Base-by-base conservation (phyloP, 2,888 invertebrate species). In the Dynastes maya region DNA sequence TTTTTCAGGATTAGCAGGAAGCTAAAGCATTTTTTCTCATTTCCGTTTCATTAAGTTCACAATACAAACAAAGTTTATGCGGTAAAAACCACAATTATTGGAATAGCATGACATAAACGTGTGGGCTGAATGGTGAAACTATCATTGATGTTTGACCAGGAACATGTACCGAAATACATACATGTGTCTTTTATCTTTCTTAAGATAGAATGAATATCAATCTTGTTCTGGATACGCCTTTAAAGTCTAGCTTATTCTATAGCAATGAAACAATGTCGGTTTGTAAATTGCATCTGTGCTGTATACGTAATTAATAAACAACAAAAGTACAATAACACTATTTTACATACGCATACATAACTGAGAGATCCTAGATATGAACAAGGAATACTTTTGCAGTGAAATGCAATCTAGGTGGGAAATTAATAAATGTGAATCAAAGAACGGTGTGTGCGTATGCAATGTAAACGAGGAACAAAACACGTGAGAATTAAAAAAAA, bases 351-450 rank as follows among this genome's bases (percentile, higher is more conserved):
- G 32, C 5, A 27, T 61, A 61, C 61, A 9, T 53, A 53, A 16
- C 55, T 22, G 5, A 9, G 27, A 32, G 13, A 63, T 63, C 27
- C 6, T 32, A 63, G 37, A 63, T 37, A 32, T 63, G n/a, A 63
- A 63, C 32, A 27, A 63, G 29, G 5, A 63, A 8, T 63, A 11
- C 37, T 29, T 37, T n/a, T 63, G 9, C 32, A 63, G 13, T 63
- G 6, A 11, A 29, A 63, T 58, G 55, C 22, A 58, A 58, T 16
- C n/a, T 63, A 29, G 2, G 27, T 63, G 63, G 63, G 63, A 63
- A 63, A 63, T 63, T 63, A 63, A 63, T 37, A 63, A 32, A 29
- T 32, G 63, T n/a, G 63, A 63, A 63, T 13, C 63, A 6, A 32
- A 32, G 27, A 63, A 27, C 63, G 8, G 37, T 63, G 63, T 63